Percentiles rank a stretch among this genome's conserved stretches.
phyloP scores from a whole-genome alignment of 2,797 vertebrate species.

The Knipowitschia caucasica region DNA sequence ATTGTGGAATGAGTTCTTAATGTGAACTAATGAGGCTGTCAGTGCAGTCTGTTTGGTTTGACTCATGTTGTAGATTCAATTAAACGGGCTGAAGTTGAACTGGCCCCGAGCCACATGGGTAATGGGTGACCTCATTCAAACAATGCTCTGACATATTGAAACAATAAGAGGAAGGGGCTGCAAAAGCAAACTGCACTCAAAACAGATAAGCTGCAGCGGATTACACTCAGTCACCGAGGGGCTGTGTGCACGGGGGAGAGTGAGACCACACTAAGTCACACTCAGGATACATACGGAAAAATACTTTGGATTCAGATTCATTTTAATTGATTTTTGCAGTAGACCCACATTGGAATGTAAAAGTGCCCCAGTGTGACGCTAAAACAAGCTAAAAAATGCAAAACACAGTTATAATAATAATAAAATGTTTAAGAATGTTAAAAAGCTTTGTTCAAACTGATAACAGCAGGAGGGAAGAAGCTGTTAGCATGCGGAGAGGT shows the following conservation, averaged over 20 bases:
- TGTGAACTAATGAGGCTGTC: constrained; percentile 79
- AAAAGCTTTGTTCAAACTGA: no score
- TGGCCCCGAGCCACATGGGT: constrained; percentile 73
- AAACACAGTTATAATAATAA: no score
- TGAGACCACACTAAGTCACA: no score
- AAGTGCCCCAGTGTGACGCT: no score
- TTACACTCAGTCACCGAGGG: constrained; percentile 57
- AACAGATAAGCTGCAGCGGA: constrained; percentile 67
- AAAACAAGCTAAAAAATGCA: no score
- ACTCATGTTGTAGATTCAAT: constrained; percentile 78
- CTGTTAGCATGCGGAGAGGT: no score
- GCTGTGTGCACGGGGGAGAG: constrained; percentile 22
- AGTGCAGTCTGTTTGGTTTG: constrained; percentile 77
- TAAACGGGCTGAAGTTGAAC: constrained; percentile 76
- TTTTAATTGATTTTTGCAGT: no score
- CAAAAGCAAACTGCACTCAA: constrained; percentile 71
- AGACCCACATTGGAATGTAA: no score
- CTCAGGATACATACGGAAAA: no score
- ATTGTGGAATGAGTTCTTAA: constrained; percentile 77
- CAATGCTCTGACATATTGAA: constrained; percentile 79
- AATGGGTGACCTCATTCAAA: constrained; percentile 80
- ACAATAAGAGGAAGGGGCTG: constrained; percentile 78
- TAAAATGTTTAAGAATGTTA: no score
- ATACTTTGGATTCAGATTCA: no score
- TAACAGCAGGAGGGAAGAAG: no score